phyloP scores from a whole-genome alignment of 2,888 invertebrate genomes.

The Polydrusus cervinus region DNA sequence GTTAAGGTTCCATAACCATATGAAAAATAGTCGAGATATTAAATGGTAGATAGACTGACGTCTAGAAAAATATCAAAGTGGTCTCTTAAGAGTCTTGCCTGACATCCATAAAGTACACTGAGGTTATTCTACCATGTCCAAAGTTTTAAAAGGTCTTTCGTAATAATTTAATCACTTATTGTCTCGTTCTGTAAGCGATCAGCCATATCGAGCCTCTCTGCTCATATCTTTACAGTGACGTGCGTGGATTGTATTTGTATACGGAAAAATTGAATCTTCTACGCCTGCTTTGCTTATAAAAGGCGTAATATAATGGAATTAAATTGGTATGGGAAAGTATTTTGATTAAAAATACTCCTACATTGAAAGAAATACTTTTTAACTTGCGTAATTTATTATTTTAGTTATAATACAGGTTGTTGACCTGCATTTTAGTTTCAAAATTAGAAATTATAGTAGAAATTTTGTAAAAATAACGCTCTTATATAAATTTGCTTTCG shows the following conservation, averaged over 20 bases:
- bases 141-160: conserved; percentile 33
- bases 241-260: not conserved
- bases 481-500: no score
- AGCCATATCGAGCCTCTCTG: conserved; percentile 28
- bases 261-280: conserved; percentile 3
- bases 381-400: not conserved
- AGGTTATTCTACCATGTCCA: conserved; percentile 29
- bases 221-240: conserved; percentile 21
- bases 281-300: conserved; percentile 1
- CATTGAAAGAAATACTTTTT: not conserved
- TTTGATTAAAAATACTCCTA: not conserved
- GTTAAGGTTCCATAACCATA: not conserved
- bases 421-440: no score
- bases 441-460: no score
- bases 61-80: no score
- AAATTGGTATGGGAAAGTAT: not conserved
- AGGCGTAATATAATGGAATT: not conserved
- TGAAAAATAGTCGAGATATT: no score
- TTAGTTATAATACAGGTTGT: no score
- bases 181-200: conserved; percentile 29
- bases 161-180: conserved; percentile 32
- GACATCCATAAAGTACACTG: conserved; percentile 24
- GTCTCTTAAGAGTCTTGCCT: not conserved
- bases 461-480: no score
- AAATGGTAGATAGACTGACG: no score